These are phyloP conservation scores for Gavia stellata DNA, from an alignment of 2,113 vertebrate genomes.

Conservation along the genomic window DNA sequence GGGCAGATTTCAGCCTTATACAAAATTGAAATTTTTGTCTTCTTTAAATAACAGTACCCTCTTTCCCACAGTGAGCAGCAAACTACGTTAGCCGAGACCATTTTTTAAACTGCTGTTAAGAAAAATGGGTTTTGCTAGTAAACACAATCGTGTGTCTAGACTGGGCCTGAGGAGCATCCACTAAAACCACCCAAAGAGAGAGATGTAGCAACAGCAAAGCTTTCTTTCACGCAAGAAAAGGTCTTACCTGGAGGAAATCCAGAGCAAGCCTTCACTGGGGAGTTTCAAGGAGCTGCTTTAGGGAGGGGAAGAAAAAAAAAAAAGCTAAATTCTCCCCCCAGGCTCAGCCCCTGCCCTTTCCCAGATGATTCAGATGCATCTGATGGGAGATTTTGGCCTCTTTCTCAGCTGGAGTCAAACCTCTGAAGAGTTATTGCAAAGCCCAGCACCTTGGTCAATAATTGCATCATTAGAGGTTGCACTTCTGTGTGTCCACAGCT, in stretches of 20 bases:
- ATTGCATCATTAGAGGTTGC: background rate
- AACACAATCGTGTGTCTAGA: background rate
- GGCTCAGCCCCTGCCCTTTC: background rate
- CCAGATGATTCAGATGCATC: background rate
- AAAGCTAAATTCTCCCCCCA: background rate
- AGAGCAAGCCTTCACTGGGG: background rate
- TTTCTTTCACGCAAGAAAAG: background rate
- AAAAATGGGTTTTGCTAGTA: background rate
- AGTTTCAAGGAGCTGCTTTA: background rate
- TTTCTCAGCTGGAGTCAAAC: background rate
- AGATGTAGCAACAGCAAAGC: background rate
- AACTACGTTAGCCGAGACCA: background rate
- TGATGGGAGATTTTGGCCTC: background rate
- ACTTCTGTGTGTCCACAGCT: accelerated
- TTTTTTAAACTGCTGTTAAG: background rate
- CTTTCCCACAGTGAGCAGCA: background rate
- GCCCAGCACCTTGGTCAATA: background rate
- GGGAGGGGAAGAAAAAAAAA: background rate
- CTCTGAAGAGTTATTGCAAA: background rate
- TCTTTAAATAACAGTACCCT: background rate
- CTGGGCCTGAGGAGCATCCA: background rate
- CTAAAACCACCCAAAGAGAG: background rate
- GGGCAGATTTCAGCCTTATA: background rate
- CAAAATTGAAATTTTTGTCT: background rate
- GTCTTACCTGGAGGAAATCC: background rate